Conservation (phyloP, 1,140 invertebrate species). For the Acromyrmex charruanus region DNA sequence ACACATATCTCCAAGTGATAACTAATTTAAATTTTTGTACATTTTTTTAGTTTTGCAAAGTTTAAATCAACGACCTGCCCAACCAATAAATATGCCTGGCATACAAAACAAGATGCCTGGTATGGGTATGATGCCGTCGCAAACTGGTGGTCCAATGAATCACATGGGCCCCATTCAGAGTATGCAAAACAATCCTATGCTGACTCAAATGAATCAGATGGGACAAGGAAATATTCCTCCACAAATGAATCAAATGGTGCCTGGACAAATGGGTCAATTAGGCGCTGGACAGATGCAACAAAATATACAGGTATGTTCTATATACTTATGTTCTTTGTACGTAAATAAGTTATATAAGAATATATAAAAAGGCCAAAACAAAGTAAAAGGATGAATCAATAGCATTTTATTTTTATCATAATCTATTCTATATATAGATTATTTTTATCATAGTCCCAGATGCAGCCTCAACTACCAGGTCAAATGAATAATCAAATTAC, state of each 20-base stretch:
- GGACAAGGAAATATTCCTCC: conserved; percentile 82
- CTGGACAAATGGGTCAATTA: conserved; percentile 82
- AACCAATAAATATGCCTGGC: conserved; percentile 88
- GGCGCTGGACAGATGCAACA: conserved; percentile 82
- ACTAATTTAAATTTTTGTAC: background rate
- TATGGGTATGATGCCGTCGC: conserved; percentile 85
- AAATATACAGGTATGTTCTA: conserved; percentile 81
- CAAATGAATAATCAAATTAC: conserved; percentile 86
- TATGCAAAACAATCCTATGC: conserved; percentile 84
- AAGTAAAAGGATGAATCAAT: background rate
- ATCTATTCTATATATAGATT: conserved; percentile 53
- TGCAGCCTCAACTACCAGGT: conserved; percentile 85
- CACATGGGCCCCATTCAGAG: conserved; percentile 84
- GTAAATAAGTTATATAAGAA: conserved; percentile 12
- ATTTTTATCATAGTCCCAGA: conserved; percentile 80
- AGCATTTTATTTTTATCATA: conserved; percentile 48
- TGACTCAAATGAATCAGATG: conserved; percentile 85
- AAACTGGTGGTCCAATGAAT: conserved; percentile 82
- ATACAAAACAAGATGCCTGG: conserved; percentile 87
- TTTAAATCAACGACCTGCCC: conserved; percentile 88
- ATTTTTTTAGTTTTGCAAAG: conserved; percentile 87
- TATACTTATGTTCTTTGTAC: background rate
- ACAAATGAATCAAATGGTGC: conserved; percentile 83
- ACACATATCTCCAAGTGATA: background rate
- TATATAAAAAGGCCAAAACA: conserved; percentile 5